These are phyloP conservation scores for Drosophila paulistorum DNA, from an alignment of 1,140 invertebrate genomes.

Conservation along the genomic window DNA sequence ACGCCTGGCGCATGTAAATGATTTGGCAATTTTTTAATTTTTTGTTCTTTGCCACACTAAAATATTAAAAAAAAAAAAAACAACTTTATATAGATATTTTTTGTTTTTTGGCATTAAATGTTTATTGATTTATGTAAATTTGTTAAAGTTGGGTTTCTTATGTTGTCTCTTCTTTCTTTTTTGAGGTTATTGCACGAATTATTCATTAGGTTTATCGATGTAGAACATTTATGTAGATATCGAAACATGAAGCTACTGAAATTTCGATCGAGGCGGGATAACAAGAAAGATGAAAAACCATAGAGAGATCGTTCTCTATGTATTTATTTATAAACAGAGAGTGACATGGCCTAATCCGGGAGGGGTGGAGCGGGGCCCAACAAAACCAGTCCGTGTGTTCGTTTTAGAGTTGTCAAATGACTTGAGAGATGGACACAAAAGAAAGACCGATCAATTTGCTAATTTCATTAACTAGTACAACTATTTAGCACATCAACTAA, in stretches of 20 bases:
- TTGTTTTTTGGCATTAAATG: slow-evolving; percentile 35
- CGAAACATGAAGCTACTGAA: slow-evolving; percentile 14
- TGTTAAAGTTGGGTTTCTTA: neutral
- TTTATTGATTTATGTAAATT: slow-evolving; percentile 78
- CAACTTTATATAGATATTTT: slow-evolving; percentile 21
- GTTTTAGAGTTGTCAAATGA: no score
- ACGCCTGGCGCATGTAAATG: slow-evolving; percentile 27
- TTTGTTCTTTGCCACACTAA: slow-evolving; percentile 14
- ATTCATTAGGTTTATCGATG: slow-evolving; percentile 41
- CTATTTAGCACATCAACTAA: neutral
- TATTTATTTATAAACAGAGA: slow-evolving; percentile 13
- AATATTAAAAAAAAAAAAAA: slow-evolving; percentile 19
- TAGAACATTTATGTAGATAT: slow-evolving; percentile 40
- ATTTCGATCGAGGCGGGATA: neutral
- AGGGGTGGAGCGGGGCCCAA: no score
- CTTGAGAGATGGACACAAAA: no score
- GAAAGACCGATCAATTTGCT: neutral
- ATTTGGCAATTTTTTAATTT: slow-evolving; percentile 26
- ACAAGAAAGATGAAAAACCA: slow-evolving; percentile 14
- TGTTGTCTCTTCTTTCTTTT: neutral
- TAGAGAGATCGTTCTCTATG: neutral
- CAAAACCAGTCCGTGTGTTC: no score
- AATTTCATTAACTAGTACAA: neutral
- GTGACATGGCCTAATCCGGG: neutral
- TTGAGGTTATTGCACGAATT: slow-evolving; percentile 52